A percentile compares a stretch with the other conserved stretches of the same genome.
These are phyloP conservation scores for Galerucella calmariensis DNA, from an alignment of 2,888 invertebrate species.

Conservation along the genomic window DNA sequence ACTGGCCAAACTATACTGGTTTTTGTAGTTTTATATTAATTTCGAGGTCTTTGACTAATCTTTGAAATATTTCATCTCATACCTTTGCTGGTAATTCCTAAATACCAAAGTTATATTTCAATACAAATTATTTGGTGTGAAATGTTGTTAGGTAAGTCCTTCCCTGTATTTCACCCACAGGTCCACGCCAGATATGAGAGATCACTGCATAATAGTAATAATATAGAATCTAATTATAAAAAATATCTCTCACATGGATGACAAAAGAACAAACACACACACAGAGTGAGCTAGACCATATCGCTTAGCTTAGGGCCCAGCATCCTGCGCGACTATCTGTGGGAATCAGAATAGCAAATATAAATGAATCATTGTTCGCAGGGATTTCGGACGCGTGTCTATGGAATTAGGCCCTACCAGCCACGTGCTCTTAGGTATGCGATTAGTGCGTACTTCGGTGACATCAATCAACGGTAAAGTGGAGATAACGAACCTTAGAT, in stretches of 20 bases:
- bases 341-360: constrained; percentile 60
- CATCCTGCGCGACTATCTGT: constrained; percentile 52
- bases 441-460: constrained; percentile 60
- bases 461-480: constrained; percentile 63
- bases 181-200: constrained; percentile 18
- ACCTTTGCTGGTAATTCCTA: too few species aligned
- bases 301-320: constrained; percentile 22
- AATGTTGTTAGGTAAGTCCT: not conserved
- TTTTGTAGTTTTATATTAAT: too few species aligned
- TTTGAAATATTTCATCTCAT: too few species aligned
- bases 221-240: constrained; percentile 62
- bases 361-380: constrained; percentile 62
- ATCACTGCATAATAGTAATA: constrained; percentile 42
- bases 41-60: too few species aligned
- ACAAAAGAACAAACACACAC: constrained; percentile 40
- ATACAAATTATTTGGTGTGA: too few species aligned
- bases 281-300: constrained; percentile 18
- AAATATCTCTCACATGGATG: constrained; percentile 59
- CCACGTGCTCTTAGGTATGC: constrained; percentile 62
- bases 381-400: constrained; percentile 61
- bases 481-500: constrained; percentile 59
- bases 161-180: constrained; percentile 6
- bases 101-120: too few species aligned
- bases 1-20: too few species aligned
- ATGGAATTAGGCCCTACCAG: constrained; percentile 57